Percentiles rank a stretch among this genome's conserved stretches.
Evolutionary conservation across 23 tunicate genomes (phyloP).

Genomic region (Ascidia mentula): DNA sequence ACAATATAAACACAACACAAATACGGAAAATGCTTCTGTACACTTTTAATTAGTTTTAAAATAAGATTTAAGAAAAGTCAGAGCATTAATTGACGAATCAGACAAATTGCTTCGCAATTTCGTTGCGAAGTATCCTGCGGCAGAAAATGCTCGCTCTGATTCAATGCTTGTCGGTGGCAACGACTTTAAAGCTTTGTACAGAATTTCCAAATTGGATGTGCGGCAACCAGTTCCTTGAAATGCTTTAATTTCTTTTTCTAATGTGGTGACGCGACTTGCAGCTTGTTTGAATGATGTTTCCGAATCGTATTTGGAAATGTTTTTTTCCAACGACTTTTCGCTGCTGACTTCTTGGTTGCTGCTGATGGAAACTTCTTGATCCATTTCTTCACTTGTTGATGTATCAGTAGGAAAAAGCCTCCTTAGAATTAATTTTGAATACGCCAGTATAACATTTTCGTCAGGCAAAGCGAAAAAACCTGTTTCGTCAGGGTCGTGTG

Average conservation of each 20-base stretch:
- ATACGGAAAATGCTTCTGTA: neutral
- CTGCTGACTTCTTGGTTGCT: neutral
- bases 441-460: neutral
- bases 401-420: neutral
- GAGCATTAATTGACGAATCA: neutral
- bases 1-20: neutral
- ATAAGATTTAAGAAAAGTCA: neutral
- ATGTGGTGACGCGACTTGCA: neutral
- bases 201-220: neutral
- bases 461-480: neutral
- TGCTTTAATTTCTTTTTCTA: neutral
- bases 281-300: neutral
- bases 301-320: neutral
- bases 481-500: neutral
- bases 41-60: neutral
- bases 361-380: neutral
- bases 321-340: neutral
- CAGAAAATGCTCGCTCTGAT: neutral
- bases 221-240: constrained; percentile 4
- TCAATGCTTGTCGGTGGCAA: neutral
- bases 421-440: neutral
- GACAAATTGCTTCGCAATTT: neutral
- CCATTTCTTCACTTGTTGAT: neutral
- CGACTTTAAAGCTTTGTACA: neutral
- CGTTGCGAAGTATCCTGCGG: neutral